These are phyloP conservation scores for Drosophila tani DNA, from an alignment of 1,140 invertebrate species.

Conservation along the genomic window DNA sequence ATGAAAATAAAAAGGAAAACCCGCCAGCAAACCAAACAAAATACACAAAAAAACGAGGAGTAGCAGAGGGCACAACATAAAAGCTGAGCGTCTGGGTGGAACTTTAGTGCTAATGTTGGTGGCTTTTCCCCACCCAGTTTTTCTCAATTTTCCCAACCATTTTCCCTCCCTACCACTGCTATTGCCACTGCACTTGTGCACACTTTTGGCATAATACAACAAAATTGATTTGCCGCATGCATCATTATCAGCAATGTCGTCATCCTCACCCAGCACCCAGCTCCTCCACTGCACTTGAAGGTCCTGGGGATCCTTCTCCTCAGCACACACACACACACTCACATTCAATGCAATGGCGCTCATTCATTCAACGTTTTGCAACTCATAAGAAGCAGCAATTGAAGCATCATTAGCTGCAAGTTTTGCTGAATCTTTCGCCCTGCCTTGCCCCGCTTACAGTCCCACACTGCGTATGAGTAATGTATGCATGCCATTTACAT, in stretches of 20 bases:
- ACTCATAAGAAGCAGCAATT: constrained; percentile 80
- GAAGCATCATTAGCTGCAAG: constrained; percentile 82
- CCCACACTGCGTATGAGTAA: constrained; percentile 76
- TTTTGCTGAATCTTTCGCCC: constrained; percentile 41
- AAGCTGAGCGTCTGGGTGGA: constrained; percentile 76
- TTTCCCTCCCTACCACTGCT: neutral
- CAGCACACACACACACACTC: constrained; percentile 19
- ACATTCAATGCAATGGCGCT: constrained; percentile 76
- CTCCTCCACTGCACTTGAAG: constrained; percentile 25
- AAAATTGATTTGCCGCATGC: constrained; percentile 82
- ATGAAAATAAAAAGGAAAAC: constrained; percentile 36
- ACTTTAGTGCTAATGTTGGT: constrained; percentile 47
- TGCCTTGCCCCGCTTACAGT: neutral
- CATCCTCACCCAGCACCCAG: constrained; percentile 12
- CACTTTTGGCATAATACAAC: constrained; percentile 82
- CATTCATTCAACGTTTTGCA: constrained; percentile 82
- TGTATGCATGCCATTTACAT: constrained; percentile 80
- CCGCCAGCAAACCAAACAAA: constrained; percentile 39
- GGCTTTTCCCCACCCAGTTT: constrained; percentile 5
- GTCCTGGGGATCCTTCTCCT: constrained; percentile 31
- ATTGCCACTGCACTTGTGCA: constrained; percentile 43
- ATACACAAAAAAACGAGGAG: constrained; percentile 56
- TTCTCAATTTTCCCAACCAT: constrained; percentile 23
- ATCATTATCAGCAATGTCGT: constrained; percentile 73
- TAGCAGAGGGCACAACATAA: constrained; percentile 58